Evolutionary conservation across 2,888 invertebrate genomes (phyloP).

Genomic region (Lagria hirta): DNA sequence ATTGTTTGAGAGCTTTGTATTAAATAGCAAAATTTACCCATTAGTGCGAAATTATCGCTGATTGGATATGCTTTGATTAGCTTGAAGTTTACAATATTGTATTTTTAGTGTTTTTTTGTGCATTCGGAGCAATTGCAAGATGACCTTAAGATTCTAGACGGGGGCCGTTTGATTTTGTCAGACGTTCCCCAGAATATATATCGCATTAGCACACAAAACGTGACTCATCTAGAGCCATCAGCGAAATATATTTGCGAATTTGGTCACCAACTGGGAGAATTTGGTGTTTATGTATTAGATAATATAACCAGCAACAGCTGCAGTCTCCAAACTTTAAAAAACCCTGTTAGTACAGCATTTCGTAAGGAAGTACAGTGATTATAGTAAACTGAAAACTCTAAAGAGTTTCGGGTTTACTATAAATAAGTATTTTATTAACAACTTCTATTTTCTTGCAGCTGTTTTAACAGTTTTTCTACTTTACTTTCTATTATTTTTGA

Average conservation of each 20-base stretch:
- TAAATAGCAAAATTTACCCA: too few species aligned
- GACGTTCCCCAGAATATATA: slow-evolving; percentile 14
- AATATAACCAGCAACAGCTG: slow-evolving; percentile 33
- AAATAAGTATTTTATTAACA: too few species aligned
- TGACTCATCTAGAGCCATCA: not conserved
- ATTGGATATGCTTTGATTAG: too few species aligned
- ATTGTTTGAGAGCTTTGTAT: too few species aligned
- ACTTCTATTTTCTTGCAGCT: slow-evolving; percentile 44
- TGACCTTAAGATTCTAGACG: slow-evolving; percentile 3
- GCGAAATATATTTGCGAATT: slow-evolving; percentile 13
- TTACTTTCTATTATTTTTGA: slow-evolving; percentile 40
- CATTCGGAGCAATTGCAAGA: slow-evolving; percentile 5
- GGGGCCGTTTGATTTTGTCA: slow-evolving; percentile 6
- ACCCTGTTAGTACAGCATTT: slow-evolving; percentile 39
- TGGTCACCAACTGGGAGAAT: slow-evolving; percentile 36
- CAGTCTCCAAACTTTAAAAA: slow-evolving; percentile 30
- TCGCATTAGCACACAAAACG: slow-evolving; percentile 8
- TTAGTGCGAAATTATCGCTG: too few species aligned
- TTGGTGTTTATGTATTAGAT: slow-evolving; percentile 40
- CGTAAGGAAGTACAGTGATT: slow-evolving; percentile 30
- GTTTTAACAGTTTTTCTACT: slow-evolving; percentile 52
- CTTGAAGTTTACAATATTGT: too few species aligned
- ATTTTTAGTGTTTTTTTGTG: slow-evolving; percentile 16
- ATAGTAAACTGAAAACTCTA: slow-evolving; percentile 6
- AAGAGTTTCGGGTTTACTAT: too few species aligned